Conservation (phyloP, 2,797 vertebrate species). For the Tinamus major region DNA sequence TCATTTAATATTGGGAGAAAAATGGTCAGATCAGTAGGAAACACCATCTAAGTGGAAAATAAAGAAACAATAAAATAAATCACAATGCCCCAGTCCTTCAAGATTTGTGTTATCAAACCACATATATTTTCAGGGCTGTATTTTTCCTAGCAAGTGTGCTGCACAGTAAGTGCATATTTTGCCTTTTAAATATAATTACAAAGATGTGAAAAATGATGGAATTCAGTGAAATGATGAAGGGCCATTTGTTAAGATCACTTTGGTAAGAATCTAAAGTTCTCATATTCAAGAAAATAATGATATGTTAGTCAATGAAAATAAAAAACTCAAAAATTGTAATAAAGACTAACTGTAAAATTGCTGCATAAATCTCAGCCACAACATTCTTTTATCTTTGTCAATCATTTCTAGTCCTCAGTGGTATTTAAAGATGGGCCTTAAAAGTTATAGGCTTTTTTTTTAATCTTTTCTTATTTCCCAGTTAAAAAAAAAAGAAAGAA, state of each 20-base stretch:
- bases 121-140: neutral
- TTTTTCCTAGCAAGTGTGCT: neutral
- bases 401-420: neutral
- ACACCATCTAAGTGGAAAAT: neutral
- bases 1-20: neutral
- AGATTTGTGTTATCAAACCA: neutral
- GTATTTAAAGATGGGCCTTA: neutral
- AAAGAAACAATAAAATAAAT: neutral
- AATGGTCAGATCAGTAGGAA: neutral
- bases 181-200: neutral
- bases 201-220: neutral
- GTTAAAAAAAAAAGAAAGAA: neutral
- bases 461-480: rapidly evolving
- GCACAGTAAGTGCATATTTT: neutral
- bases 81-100: rapidly evolving
- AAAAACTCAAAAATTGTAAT: neutral
- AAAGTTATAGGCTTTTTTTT: neutral
- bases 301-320: neutral
- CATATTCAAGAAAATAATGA: neutral
- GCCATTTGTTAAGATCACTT: neutral
- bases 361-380: neutral
- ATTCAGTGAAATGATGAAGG: neutral
- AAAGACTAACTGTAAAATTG: neutral
- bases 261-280: neutral
- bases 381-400: neutral